Percentiles rank a stretch among this genome's conserved stretches.
Conservation (phyloP, 2,113 vertebrate genomes). For the Syrmaticus mikado region DNA sequence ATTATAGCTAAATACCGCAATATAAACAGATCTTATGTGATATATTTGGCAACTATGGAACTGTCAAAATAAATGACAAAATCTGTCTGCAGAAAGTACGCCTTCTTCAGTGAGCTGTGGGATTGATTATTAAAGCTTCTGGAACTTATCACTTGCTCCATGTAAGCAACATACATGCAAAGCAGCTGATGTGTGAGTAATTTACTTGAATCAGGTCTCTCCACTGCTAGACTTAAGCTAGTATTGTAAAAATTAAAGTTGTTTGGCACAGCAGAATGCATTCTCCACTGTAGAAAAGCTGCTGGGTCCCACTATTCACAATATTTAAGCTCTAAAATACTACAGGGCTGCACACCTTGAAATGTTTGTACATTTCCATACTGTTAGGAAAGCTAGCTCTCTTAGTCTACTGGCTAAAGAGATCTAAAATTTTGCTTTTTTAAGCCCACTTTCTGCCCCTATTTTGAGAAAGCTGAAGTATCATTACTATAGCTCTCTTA, state of each 20-base stretch:
- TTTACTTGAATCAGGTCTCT: conserved; percentile 47
- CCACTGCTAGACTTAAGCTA: conserved; percentile 7
- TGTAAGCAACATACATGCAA: background rate
- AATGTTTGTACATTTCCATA: conserved; percentile 26
- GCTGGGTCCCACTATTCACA: conserved; percentile 48
- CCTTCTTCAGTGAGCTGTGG: background rate
- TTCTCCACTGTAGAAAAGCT: conserved; percentile 29
- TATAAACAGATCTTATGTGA: background rate
- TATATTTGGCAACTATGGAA: background rate
- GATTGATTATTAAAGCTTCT: conserved; percentile 11
- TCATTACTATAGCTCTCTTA: background rate
- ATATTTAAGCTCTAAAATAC: conserved; percentile 57
- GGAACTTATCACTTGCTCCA: background rate
- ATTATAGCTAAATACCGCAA: background rate
- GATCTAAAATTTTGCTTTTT: conserved; percentile 56
- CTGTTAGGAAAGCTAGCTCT: conserved; percentile 65
- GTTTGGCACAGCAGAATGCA: conserved; percentile 26
- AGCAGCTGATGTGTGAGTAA: background rate
- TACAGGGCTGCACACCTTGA: conserved; percentile 72
- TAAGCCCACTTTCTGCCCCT: background rate
- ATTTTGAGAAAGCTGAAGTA: conserved; percentile 1
- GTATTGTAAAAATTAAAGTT: conserved; percentile 38
- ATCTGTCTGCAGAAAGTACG: background rate
- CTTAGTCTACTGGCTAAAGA: conserved; percentile 42
- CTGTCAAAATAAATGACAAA: conserved; percentile 12